Evolutionary conservation across 2,888 invertebrate species (phyloP), one percentile per base, ranked within the genome.

Genomic region (Blastobasis adustella): DNA sequence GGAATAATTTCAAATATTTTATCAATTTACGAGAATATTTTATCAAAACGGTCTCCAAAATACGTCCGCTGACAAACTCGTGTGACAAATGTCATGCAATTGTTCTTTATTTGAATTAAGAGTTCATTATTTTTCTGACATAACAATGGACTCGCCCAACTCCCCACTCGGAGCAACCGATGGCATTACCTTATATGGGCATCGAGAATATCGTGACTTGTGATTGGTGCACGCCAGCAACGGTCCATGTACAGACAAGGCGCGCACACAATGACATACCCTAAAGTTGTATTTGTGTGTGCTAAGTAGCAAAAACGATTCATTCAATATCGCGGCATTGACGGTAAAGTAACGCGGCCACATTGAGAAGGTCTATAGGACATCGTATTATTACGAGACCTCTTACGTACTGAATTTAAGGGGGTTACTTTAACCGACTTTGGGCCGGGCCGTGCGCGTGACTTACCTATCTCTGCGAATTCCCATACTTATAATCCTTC

Each of bases 181-280:
- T 91, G 90, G 90, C 90, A 90, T 92, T 91, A 92, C 94, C 94
- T 92, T 93, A 93, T 93, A 93, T 92, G 93, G 94, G 91, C 92
- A 93, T 93, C 91, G 90, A 92, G 91, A 90, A 90, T 90, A 91
- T 89, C 76, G 83, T 73, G 90, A 71, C 66, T 75, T 82, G 79
- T 87, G 90, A 94, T 94, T 94, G 94, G 93, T 86, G 59, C 71
- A 84, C 76, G 65, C 65, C 60, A 65, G 68, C 82, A 83, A 88
- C 90, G 88, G 88, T 89, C 82, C 75, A 79, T 76, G 81, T 83
- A 72, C 66, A 67, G 71, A 83, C 70, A 74, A 59, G 61, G 65
- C 66, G 60, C 67, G 68, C 75, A 71, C 75, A 63, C 62, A 69
- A 65, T 66, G 62, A 65, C 55, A 60, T 54, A 65, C 54, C 44